Conservation (phyloP, 2,888 invertebrate genomes). For the Netelia melanura region DNA sequence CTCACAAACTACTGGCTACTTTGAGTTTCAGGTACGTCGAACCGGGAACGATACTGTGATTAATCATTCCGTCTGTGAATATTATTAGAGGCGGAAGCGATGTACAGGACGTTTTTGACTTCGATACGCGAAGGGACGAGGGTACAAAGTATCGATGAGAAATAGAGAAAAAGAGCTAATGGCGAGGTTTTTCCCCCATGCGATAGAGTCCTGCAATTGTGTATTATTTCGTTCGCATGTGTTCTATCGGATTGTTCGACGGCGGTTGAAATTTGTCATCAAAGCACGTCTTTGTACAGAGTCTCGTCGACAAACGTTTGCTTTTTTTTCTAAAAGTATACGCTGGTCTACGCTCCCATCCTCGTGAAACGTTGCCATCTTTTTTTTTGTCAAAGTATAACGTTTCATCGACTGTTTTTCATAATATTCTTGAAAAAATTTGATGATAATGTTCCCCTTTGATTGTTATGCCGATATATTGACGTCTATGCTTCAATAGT, state of each 20-base stretch:
- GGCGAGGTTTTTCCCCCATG: neutral
- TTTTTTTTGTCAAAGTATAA: too few species aligned
- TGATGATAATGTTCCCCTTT: neutral
- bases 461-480: neutral
- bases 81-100: neutral
- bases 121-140: neutral
- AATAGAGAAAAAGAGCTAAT: too few species aligned
- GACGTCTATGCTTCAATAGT: neutral
- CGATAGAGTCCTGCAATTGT: neutral
- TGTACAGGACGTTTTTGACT: constrained; percentile 3
- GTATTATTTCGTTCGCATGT: neutral
- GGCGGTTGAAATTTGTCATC: neutral
- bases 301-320: neutral
- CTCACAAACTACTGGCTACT: neutral
- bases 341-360: too few species aligned
- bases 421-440: too few species aligned
- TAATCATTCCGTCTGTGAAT: constrained; percentile 51
- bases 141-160: neutral
- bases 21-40: neutral
- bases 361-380: too few species aligned
- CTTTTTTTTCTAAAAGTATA: constrained; percentile 8
- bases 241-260: neutral
- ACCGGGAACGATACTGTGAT: constrained; percentile 17
- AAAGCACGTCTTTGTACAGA: neutral
- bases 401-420: too few species aligned